Base-by-base conservation (phyloP, 2,888 invertebrate species). In the Latheticus oryzae region DNA sequence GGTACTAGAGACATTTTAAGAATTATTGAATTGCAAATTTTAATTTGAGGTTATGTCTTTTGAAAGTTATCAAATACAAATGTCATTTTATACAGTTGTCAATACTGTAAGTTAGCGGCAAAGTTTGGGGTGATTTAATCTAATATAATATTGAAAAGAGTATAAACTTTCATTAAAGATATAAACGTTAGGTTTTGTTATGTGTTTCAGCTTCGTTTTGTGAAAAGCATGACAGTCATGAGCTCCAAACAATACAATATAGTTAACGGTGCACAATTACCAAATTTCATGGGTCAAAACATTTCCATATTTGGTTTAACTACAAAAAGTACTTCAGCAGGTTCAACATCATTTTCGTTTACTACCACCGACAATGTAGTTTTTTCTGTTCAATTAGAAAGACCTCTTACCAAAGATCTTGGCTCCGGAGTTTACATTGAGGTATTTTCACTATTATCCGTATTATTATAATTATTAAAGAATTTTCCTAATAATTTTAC, bases 1-100 rank as follows among this genome's bases (percentile, higher is more conserved):
- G 83, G 82, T 61, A 87, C 82, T 63, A 88, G 78, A 70, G 87
- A 87, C 70, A 71, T 69, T 61, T 52, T 62, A 13, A 5, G 12
- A 26, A 42, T 5, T 28, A 24, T 9, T 21, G 9, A 21, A 9
- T 21, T 21, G 19, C 21, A 15, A 42, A 26, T 9, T 8, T 1
- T 4, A 1, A 28, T 28, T 28, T 28, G 9, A 33, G 45, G 45
- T 45, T 45, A 45, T 32, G 32, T 45, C 24, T 2, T 3, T 24
- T 1, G n/a, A 2, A 24, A 3, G n/a, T 24, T 24, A 24, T 24
- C 9, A 24, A 24, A n/a, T n/a, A n/a, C 9, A 24, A 4, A 8
- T 5, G n/a, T 1, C n/a, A 8, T 1, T 24, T 9, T 24, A 2
- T 24, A 8, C 1, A 8, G 5, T 24, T 28, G 28, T 9, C 28